Base-by-base conservation (phyloP, 2,888 invertebrate species). In the Hypercompe scribonia region DNA sequence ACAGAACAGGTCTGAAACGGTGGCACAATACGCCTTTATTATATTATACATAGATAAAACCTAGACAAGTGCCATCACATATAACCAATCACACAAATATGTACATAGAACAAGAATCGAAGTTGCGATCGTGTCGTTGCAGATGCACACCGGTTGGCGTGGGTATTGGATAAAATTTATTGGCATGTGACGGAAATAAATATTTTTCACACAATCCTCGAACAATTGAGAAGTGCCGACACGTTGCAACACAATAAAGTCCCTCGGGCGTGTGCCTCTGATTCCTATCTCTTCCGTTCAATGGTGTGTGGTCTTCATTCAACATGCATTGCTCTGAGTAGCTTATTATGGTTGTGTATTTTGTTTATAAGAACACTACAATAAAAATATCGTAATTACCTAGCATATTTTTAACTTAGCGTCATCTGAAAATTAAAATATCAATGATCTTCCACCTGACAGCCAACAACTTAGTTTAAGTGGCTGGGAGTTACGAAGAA, bases 241-340 rank as follows among this genome's bases (percentile, higher is more conserved):
- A 82, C 82, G 82, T 81, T 73, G 65, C 74, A 74, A 61, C 74
- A 84, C 84, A 84, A 84, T 84, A 42, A 71, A 50, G 74, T 81
- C 84, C 79, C 84, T 39, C 31, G 84, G 76, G 82, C 75, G 69
- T 63, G 66, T 71, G 36, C 61, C 74, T 68, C 31, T 72, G 83
- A 84, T 84, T 74, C 69, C 70, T 83, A 84, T 84, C 84, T 79
- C 81, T 81, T 84, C 84, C 84, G 84, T 70, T 79, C 36, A 28
- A 65, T 36, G 39, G 74, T 78, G 84, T 84, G 84, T 83, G 84
- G 84, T 84, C 84, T 78, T 80, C 76, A 78, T 75, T 78, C 68
- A 68, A 71, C 73, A 78, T 75, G 72, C 50, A 70, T 50, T 68
- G 31, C 63, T n/a, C 28, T 24, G 24, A 34, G 58, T 65, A 39